A percentile compares a stretch with the other conserved stretches of the same genome.
Evolutionary conservation across 2,888 invertebrate genomes (phyloP).

Genomic region (Eupithecia dodoneata): DNA sequence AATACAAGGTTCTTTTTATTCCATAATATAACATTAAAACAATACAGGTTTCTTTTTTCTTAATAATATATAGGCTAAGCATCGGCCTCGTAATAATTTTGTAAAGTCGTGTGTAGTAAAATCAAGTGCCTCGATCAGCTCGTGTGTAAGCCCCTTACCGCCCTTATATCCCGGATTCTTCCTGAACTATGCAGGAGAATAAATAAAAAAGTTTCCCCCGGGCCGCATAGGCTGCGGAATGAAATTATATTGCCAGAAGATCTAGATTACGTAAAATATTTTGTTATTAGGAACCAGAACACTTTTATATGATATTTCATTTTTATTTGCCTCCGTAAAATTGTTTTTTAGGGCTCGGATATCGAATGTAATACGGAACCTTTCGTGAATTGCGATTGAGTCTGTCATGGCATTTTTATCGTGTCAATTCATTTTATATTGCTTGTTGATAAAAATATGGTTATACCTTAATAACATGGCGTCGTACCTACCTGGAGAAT

Average conservation of each 20-base stretch:
- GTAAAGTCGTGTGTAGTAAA: background rate
- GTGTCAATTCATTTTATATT: conserved; percentile 7
- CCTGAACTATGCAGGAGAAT: conserved; percentile 36
- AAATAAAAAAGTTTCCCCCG: conserved; percentile 35
- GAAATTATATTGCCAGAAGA: conserved; percentile 25
- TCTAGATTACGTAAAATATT: conserved; percentile 35
- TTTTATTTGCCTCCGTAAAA: conserved; percentile 6
- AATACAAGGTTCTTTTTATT: too few species aligned
- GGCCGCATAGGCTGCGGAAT: conserved; percentile 24
- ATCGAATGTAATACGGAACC: conserved; percentile 4
- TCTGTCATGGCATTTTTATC: conserved; percentile 2
- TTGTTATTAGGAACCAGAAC: conserved; percentile 30
- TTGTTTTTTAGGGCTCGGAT: conserved; percentile 7
- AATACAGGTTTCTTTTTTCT: too few species aligned
- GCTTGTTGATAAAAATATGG: conserved; percentile 10
- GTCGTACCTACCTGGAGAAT: background rate
- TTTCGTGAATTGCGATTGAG: conserved; percentile 7
- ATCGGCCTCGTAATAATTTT: background rate
- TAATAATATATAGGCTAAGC: background rate
- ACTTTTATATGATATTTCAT: conserved; percentile 10
- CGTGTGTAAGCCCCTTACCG: conserved; percentile 2
- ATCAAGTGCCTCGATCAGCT: background rate
- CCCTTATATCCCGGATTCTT: conserved; percentile 24
- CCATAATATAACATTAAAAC: too few species aligned
- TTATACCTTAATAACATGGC: background rate